Base-by-base conservation (phyloP, 2,113 vertebrate species). In the Sinocyclocheilus maitianheensis region DNA sequence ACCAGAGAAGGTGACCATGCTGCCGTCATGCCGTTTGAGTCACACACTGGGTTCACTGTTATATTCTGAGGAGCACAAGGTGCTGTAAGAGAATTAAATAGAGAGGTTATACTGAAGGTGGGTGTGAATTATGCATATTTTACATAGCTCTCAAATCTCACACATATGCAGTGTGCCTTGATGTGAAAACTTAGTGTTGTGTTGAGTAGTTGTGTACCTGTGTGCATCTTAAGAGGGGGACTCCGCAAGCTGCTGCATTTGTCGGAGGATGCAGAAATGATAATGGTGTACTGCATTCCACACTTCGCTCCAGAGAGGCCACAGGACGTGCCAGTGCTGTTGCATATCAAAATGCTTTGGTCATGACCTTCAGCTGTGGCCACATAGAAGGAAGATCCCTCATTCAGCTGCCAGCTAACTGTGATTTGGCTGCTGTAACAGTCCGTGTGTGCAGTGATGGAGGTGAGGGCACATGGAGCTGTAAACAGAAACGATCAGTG, bases 171-270 rank as follows among this genome's bases (percentile, higher is more conserved):
- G 3, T 12, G 46, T 48, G 46, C 46, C 46, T 48, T 48, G 11
- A 48, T 3, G 10, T 0, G 11, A 6, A 11, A 60, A 22, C 18
- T 60, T 60, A 22, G 6, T 20, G 53, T 46, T 2, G 9, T 46
- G 10, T 58, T 58, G 55, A 55, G 55, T 10, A 63, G n/a, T 63
- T 63, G 69, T 0, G 40, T 89, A 96, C 95, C 94, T 85, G 94
- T 95, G 65, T 85, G 71, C 18, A 95, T 87, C 88, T 90, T 92
- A 46, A 84, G 86, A 0, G 94, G 91, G 2, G 92, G 87, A 79
- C 95, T 96, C 43, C 94, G 90, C 55, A 94, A 86, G 89, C 92
- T 95, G 91, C 88, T 94, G 92, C 95, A 96, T 86, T 93, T 94
- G 87, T 94, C 88, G 3, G 95, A 95, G 20, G 93, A 91, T 11